Evolutionary conservation across 2,797 vertebrate species (phyloP).

Genomic region (Mionectes olivaceus): DNA sequence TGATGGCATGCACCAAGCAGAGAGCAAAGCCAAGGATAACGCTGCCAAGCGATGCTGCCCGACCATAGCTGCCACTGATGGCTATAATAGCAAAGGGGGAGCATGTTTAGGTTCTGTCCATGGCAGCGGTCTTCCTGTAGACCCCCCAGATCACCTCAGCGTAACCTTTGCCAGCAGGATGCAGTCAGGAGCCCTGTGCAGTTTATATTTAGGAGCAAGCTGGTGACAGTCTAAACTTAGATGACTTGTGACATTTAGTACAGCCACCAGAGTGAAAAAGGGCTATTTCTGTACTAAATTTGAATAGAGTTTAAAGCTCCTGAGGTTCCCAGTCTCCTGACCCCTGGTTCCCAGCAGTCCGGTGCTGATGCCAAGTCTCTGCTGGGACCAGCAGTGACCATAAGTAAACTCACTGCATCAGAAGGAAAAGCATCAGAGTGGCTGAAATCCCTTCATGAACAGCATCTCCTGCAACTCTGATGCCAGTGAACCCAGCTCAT

Average conservation of each 20-base stretch:
- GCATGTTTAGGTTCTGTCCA: background rate
- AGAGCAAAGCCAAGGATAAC: background rate
- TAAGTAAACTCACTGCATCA: fast-evolving
- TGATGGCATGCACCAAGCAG: background rate
- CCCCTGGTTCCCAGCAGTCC: background rate
- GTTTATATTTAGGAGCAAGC: constrained; percentile 76
- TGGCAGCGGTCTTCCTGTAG: background rate
- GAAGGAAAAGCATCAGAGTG: background rate
- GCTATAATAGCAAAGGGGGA: background rate
- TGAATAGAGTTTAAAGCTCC: constrained; percentile 4
- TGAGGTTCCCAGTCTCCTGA: background rate
- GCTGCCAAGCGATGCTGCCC: background rate
- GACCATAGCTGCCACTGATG: background rate
- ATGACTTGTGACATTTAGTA: constrained; percentile 80
- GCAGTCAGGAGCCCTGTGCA: background rate
- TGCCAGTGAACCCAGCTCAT: background rate
- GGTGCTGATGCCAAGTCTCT: background rate
- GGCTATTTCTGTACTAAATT: constrained; percentile 46
- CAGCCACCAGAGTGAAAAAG: constrained; percentile 37
- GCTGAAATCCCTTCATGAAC: background rate
- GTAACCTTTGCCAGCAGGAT: constrained; percentile 41
- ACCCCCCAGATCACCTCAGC: background rate
- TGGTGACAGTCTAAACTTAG: constrained; percentile 79
- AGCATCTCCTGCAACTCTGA: background rate
- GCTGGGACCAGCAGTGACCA: background rate